phyloP scores from a whole-genome alignment of 2,113 vertebrate genomes.

The Marcusenius ussheri region DNA sequence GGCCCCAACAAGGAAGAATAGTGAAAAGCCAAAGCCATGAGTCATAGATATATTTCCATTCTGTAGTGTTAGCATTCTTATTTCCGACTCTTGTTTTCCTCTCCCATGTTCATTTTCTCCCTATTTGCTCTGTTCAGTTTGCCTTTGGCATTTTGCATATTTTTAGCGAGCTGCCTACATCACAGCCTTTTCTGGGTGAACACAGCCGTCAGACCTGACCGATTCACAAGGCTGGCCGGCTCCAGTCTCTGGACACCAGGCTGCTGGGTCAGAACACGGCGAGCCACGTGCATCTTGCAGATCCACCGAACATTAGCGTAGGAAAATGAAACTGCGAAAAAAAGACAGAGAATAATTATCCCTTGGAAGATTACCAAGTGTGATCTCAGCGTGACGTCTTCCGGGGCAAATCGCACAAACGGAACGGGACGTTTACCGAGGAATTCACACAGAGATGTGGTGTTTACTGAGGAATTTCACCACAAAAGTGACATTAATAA shows the following conservation, averaged over 20 bases:
- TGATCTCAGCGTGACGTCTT: not conserved
- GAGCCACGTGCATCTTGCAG: not conserved
- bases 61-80: not conserved
- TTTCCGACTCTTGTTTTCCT: not conserved
- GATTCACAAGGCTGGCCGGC: not conserved
- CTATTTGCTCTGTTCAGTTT: not conserved
- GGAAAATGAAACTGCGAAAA: not conserved
- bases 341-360: not conserved
- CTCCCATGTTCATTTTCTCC: not conserved
- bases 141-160: not conserved
- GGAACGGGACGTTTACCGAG: not conserved
- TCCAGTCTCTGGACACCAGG: not conserved
- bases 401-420: not conserved
- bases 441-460: not conserved
- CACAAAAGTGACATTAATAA: not conserved
- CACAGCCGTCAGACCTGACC: not conserved
- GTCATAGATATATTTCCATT: not conserved
- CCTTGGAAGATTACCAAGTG: not conserved
- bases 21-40: not conserved
- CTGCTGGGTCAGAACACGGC: not conserved
- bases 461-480: not conserved
- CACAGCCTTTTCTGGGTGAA: not conserved
- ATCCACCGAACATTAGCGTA: not conserved
- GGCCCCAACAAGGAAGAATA: not conserved
- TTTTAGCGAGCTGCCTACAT: not conserved